Conservation (phyloP, 2,888 invertebrate genomes). For the Pteria penguin region DNA sequence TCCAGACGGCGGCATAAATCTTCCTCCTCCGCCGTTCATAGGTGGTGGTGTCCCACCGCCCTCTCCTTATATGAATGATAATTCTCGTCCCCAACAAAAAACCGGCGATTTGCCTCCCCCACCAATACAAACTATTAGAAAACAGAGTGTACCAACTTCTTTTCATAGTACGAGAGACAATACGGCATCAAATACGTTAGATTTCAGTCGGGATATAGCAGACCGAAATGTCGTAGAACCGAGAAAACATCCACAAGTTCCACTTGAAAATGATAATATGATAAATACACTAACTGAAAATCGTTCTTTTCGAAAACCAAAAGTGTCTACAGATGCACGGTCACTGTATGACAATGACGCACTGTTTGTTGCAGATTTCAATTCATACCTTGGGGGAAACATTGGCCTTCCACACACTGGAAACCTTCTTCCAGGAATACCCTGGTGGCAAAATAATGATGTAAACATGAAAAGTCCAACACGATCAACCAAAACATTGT, state of each 20-base stretch:
- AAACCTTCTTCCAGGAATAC: not conserved
- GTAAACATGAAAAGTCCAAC: too few relatives aligned
- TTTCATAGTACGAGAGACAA: too few relatives aligned
- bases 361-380: constrained; percentile 20
- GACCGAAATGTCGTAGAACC: too few relatives aligned
- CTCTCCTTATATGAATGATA: not conserved
- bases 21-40: not conserved
- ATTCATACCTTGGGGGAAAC: not conserved
- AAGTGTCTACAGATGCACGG: not conserved
- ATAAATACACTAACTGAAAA: not conserved
- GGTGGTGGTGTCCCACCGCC: not conserved
- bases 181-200: too few relatives aligned
- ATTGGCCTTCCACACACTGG: not conserved
- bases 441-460: not conserved
- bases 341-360: constrained; percentile 6
- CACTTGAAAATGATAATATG: not conserved
- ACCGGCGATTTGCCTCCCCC: not conserved
- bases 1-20: not conserved
- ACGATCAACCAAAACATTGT: too few relatives aligned
- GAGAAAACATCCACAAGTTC: not conserved
- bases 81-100: not conserved
- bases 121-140: too few relatives aligned
- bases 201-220: too few relatives aligned
- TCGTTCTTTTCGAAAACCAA: not conserved
- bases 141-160: too few relatives aligned